Evolutionary conservation across 2,797 vertebrate genomes (phyloP).

Genomic region (Esox lucius): DNA sequence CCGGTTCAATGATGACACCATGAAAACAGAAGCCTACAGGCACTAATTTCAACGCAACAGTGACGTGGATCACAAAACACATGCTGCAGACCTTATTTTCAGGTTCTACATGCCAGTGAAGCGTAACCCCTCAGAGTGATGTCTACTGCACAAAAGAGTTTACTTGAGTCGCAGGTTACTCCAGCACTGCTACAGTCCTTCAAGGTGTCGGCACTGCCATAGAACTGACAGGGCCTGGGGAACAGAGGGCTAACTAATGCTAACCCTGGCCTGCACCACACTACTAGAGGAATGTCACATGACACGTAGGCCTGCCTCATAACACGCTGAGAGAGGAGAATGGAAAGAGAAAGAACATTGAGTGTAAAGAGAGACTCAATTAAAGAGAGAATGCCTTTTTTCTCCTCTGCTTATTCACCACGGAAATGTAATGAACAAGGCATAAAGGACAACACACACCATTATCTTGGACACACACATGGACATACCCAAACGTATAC

Average conservation of each 20-base stretch:
- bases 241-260: not conserved
- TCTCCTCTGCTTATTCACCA: conserved; percentile 40
- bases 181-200: conserved; percentile 6
- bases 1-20: conserved; percentile 20
- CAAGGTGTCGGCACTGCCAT: conserved; percentile 39
- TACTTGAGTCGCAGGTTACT: not conserved
- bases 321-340: not conserved
- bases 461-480: not conserved
- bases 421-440: conserved; percentile 39
- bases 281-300: not conserved
- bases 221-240: too few species aligned
- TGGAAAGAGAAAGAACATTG: not conserved
- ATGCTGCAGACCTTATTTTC: conserved; percentile 8
- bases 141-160: conserved; percentile 6
- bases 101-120: conserved; percentile 15
- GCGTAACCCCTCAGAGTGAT: conserved; percentile 18
- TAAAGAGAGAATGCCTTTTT: conserved; percentile 34
- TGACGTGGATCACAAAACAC: conserved; percentile 6
- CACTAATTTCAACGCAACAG: not conserved
- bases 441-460: conserved; percentile 7
- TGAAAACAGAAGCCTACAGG: conserved; percentile 30
- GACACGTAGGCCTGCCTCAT: not conserved
- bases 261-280: not conserved
- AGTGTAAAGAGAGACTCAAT: too few species aligned
- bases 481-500: not conserved